Evolutionary conservation across 2,888 invertebrate species (phyloP).

Genomic region (Drosophila basisetae): DNA sequence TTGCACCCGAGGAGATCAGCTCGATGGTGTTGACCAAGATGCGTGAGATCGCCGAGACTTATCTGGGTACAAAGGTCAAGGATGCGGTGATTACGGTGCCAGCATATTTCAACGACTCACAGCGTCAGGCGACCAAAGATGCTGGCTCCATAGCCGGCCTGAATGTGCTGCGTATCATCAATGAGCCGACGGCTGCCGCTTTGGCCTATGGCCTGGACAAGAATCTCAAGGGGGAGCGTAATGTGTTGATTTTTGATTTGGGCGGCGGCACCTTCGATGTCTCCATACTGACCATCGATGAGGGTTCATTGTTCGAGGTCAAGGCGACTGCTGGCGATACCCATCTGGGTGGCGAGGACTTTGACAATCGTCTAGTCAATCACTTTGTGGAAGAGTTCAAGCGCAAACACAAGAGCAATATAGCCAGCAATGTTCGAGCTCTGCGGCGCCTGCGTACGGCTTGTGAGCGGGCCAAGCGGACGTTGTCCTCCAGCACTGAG

Average conservation of each 20-base stretch:
- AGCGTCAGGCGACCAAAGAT: slow-evolving; percentile 95
- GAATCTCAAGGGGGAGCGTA: slow-evolving; percentile 90
- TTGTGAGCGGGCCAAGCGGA: slow-evolving; percentile 92
- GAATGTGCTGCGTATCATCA: slow-evolving; percentile 95
- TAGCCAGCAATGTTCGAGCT: slow-evolving; percentile 90
- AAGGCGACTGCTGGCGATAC: slow-evolving; percentile 93
- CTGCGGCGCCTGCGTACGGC: slow-evolving; percentile 93
- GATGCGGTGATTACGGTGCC: slow-evolving; percentile 94
- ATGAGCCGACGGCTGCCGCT: slow-evolving; percentile 95
- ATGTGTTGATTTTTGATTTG: slow-evolving; percentile 91
- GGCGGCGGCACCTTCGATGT: slow-evolving; percentile 97
- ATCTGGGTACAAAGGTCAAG: slow-evolving; percentile 89
- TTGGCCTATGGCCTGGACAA: slow-evolving; percentile 93
- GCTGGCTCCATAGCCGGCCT: slow-evolving; percentile 94
- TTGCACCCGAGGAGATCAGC: slow-evolving; percentile 93
- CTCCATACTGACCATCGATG: slow-evolving; percentile 94
- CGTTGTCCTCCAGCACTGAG: slow-evolving; percentile 91
- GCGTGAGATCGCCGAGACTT: slow-evolving; percentile 92
- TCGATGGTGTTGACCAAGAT: slow-evolving; percentile 94
- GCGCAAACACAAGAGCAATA: slow-evolving; percentile 90
- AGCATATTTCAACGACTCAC: slow-evolving; percentile 93
- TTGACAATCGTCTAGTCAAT: slow-evolving; percentile 92
- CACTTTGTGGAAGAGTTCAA: slow-evolving; percentile 93
- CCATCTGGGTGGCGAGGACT: slow-evolving; percentile 92
- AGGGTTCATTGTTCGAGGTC: slow-evolving; percentile 93